Conservation (phyloP, 1,140 invertebrate species). For the Lepidurus arcticus region DNA sequence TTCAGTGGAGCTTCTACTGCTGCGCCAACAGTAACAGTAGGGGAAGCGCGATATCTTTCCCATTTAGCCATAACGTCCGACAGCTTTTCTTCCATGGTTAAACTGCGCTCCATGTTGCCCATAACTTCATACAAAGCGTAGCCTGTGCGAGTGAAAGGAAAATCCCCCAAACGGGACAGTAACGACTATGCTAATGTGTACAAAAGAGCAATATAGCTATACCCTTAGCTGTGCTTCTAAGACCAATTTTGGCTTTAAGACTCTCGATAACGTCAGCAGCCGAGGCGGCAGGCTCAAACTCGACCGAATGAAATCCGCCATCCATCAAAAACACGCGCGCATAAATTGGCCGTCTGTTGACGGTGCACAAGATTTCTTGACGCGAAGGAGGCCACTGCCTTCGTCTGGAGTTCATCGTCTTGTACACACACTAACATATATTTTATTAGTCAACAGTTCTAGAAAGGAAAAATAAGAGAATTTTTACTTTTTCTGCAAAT, state of each 20-base stretch:
- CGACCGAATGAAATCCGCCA: slow-evolving; percentile 79
- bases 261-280: slow-evolving; percentile 83
- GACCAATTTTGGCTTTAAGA: slow-evolving; percentile 85
- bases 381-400: slow-evolving; percentile 86
- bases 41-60: slow-evolving; percentile 69
- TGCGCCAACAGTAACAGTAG: slow-evolving; percentile 46
- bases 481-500: slow-evolving; percentile 77
- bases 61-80: slow-evolving; percentile 93
- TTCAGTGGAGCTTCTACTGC: slow-evolving; percentile 46
- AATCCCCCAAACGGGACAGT: slow-evolving; percentile 7
- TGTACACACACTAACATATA: slow-evolving; percentile 60
- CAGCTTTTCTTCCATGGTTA: slow-evolving; percentile 77
- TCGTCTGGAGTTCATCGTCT: slow-evolving; percentile 76
- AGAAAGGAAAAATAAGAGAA: slow-evolving; percentile 3
- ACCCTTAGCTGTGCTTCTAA: slow-evolving; percentile 72
- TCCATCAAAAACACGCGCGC: slow-evolving; percentile 89
- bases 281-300: slow-evolving; percentile 90
- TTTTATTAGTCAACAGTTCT: slow-evolving; percentile 28
- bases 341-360: slow-evolving; percentile 81
- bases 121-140: slow-evolving; percentile 75
- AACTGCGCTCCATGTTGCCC: slow-evolving; percentile 72
- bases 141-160: slow-evolving; percentile 40
- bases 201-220: slow-evolving; percentile 29
- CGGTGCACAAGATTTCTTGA: slow-evolving; percentile 88
- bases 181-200: neutral